Evolutionary conservation across 2,113 vertebrate genomes (phyloP), one percentile per base, ranked within the genome.

Genomic region (Gambusia holbrooki): DNA sequence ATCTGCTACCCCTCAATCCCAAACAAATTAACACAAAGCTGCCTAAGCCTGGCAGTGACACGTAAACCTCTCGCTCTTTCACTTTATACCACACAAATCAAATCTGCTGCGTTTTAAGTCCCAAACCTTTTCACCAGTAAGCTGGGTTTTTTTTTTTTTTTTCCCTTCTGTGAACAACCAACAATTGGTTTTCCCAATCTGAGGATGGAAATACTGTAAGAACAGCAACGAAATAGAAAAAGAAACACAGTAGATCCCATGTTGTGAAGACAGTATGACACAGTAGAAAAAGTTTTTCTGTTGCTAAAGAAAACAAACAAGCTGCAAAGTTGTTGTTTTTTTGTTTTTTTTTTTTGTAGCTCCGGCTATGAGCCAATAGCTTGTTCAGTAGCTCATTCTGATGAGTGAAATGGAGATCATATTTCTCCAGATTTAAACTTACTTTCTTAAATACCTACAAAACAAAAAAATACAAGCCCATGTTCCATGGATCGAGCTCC

Each of bases 11-110:
- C 65, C 37, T 64, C 29, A 40, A n/a, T 66, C 33, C 65, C 35
- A 66, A 66, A 66, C n/a, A 27, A 66, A 25, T 66, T 42, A 35
- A 66, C 65, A 40, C 65, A 66, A 66, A 66, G 65, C 33, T 42
- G 22, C 22, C 33, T n/a, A 37, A 66, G 65, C 35, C 22, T 66
- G 13, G 37, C 37, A 14, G 13, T n/a, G 22, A 13, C 22, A 66
- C n/a, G 22, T 40, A 66, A 66, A 66, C 37, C 33, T 66, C 35
- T 66, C 33, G 37, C 25, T 40, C 25, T 58, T 58, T 58, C 17
- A 3, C 22, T 9, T 8, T n/a, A 58, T 11, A 25, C 51, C 9
- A 58, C 51, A 58, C 51, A n/a, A n/a, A 58, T 58, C 22, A 58
- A 58, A 58, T 58, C 22, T 25, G 25, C 51, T 58, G 51, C 22